These are phyloP conservation scores for Lycaena phlaeas DNA, from an alignment of 2,888 invertebrate species.

Conservation along the genomic window DNA sequence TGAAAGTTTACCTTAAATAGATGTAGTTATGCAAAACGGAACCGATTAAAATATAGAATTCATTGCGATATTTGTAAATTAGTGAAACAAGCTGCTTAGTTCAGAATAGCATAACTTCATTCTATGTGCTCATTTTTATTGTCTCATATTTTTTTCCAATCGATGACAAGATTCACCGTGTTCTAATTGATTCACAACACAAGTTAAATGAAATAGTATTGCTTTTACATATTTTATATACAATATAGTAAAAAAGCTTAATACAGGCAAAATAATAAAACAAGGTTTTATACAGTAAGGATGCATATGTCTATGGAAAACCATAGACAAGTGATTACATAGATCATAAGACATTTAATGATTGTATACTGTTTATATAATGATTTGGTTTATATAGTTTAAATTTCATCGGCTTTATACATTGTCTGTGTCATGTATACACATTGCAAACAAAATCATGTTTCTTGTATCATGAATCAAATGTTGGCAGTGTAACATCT, in stretches of 20 bases:
- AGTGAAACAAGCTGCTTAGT: not conserved
- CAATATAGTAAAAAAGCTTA: not conserved
- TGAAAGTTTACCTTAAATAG: conserved; percentile 1
- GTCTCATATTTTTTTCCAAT: not conserved
- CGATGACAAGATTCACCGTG: not conserved
- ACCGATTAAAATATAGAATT: too few species aligned
- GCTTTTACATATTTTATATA: not conserved
- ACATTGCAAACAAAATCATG: conserved; percentile 8
- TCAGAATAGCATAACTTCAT: not conserved
- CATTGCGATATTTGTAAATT: too few species aligned
- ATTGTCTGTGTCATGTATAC: too few species aligned
- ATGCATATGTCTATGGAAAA: not conserved
- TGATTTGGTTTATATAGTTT: too few species aligned
- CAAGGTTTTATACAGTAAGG: not conserved
- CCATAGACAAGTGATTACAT: not conserved
- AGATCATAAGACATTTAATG: not conserved
- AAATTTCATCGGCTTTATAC: too few species aligned
- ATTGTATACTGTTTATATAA: too few species aligned
- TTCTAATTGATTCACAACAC: not conserved
- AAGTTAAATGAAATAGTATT: not conserved
- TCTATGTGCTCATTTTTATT: not conserved
- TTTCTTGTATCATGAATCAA: conserved; percentile 8
- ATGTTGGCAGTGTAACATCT: conserved; percentile 11
- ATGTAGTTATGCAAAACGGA: conserved; percentile 4
- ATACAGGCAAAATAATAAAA: not conserved